Evolutionary conservation across 1,140 invertebrate species (phyloP).

Genomic region (Drosophila funebris): DNA sequence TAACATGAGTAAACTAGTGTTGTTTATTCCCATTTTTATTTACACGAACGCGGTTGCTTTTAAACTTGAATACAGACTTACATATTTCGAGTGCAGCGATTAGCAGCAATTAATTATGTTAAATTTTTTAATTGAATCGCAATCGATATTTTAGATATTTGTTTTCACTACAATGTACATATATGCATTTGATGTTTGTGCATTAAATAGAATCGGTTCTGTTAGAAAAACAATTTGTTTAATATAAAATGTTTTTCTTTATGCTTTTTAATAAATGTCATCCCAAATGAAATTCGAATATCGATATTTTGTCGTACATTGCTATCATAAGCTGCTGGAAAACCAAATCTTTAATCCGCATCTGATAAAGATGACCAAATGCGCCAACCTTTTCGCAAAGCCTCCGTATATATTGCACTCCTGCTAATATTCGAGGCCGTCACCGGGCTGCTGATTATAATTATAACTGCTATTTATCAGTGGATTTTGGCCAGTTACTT

Average conservation of each 20-base stretch:
- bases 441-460: constrained; percentile 59
- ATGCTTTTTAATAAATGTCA: constrained; percentile 13
- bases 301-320: background rate
- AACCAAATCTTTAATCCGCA: constrained; percentile 14
- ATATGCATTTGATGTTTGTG: too few relatives aligned
- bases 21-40: too few relatives aligned
- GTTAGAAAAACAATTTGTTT: too few relatives aligned
- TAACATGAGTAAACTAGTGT: constrained; percentile 15
- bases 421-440: constrained; percentile 64
- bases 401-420: constrained; percentile 55
- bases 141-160: too few relatives aligned
- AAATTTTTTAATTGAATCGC: too few relatives aligned
- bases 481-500: constrained; percentile 53
- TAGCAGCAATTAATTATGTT: too few relatives aligned
- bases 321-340: background rate
- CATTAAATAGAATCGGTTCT: too few relatives aligned
- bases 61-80: too few relatives aligned
- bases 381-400: constrained; percentile 69
- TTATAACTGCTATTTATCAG: constrained; percentile 65
- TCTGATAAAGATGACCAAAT: constrained; percentile 73
- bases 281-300: constrained; percentile 29
- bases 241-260: background rate
- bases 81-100: too few relatives aligned
- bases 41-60: too few relatives aligned
- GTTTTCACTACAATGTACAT: too few relatives aligned